A percentile compares a stretch with the other conserved stretches of the same genome.
Conservation (phyloP, 2,113 vertebrate genomes). For the Syngnathus typhle region DNA sequence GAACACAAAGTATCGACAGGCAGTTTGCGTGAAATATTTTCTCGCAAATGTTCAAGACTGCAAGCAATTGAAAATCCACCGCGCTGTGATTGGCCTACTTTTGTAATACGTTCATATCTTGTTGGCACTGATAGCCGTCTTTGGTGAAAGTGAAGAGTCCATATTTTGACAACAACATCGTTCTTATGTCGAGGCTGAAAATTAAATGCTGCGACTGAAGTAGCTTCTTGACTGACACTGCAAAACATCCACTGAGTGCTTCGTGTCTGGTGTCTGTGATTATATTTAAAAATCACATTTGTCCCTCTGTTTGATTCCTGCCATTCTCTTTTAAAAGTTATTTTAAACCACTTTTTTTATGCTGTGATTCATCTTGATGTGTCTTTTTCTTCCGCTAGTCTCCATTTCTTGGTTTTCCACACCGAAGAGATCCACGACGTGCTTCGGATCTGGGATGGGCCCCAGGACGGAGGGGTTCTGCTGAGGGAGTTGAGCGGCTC, state of each 20-base stretch:
- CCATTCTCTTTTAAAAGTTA: background rate
- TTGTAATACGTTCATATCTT: constrained; percentile 22
- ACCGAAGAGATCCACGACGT: constrained; percentile 94
- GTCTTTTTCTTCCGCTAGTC: constrained; percentile 58
- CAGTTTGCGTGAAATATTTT: background rate
- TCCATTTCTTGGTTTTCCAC: constrained; percentile 97
- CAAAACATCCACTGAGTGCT: constrained; percentile 33
- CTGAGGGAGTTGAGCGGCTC: constrained; percentile 87
- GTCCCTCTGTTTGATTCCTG: constrained; percentile 21
- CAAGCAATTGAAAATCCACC: background rate
- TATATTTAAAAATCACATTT: constrained; percentile 29
- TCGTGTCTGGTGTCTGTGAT: constrained; percentile 20
- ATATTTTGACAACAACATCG: constrained; percentile 60
- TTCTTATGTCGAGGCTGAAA: constrained; percentile 53
- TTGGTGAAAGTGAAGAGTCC: constrained; percentile 39
- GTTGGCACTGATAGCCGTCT: constrained; percentile 56
- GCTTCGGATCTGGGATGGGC: constrained; percentile 92
- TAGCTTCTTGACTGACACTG: constrained; percentile 47
- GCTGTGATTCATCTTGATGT: constrained; percentile 8
- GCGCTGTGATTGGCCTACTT: background rate
- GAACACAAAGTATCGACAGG: background rate
- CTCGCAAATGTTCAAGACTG: constrained; percentile 6
- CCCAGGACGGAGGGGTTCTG: constrained; percentile 88
- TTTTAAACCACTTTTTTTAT: constrained; percentile 7
- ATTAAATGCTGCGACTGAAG: constrained; percentile 47